Percentiles rank a stretch among this genome's conserved stretches.
Evolutionary conservation across 1,140 invertebrate genomes (phyloP).

Genomic region (Nomia melanderi): DNA sequence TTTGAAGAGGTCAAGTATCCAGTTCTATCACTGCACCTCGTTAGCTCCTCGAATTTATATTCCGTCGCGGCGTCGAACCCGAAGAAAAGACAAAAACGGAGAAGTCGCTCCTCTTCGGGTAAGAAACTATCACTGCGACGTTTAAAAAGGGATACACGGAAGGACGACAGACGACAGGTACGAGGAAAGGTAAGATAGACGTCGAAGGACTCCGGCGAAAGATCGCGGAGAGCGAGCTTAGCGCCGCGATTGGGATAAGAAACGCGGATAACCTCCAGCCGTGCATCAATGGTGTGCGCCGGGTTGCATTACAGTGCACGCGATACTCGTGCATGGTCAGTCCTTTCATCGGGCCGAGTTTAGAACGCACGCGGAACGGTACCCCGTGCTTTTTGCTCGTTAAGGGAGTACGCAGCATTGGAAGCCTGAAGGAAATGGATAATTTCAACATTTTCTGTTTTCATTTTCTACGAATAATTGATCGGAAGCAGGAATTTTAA

Average conservation of each 20-base stretch:
- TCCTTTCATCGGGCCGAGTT: conserved; percentile 41
- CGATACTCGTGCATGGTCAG: conserved; percentile 43
- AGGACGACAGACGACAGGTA: not conserved
- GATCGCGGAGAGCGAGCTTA: conserved; percentile 4
- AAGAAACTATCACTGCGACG: not conserved
- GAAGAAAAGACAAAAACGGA: not conserved
- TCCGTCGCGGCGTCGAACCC: not conserved
- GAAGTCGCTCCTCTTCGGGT: not conserved
- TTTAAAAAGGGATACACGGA: not conserved
- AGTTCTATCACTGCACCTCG: not conserved
- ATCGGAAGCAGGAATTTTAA: too few species aligned
- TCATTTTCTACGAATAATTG: too few species aligned
- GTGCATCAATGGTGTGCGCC: conserved; percentile 47
- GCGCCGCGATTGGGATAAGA: conserved; percentile 50
- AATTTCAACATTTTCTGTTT: too few species aligned
- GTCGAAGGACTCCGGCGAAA: not conserved
- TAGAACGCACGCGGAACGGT: conserved; percentile 51
- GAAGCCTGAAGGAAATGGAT: too few species aligned
- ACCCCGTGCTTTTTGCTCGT: conserved; percentile 53
- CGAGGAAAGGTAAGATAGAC: not conserved
- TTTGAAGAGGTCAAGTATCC: too few species aligned
- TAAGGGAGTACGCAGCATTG: too few species aligned
- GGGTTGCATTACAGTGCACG: conserved; percentile 38
- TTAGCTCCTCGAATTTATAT: not conserved
- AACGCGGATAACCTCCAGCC: conserved; percentile 37